Base-by-base conservation (phyloP, 2,888 invertebrate species). In the Drosophila meridiana region DNA sequence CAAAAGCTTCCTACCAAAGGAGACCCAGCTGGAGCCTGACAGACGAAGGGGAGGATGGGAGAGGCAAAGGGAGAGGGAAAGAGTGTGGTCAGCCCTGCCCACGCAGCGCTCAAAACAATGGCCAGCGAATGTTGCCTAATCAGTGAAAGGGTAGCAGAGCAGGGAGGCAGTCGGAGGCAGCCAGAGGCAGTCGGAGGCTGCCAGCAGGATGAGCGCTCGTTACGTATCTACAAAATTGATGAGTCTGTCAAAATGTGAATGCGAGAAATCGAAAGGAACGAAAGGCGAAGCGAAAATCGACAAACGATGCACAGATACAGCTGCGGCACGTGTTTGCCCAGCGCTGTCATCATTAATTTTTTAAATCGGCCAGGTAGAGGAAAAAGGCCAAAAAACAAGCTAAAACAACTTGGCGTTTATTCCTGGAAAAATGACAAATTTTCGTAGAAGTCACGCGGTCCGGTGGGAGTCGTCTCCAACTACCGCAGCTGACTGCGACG, bases 211-310 rank as follows among this genome's bases (percentile, higher is more conserved):
- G 68, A 72, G 43, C 62, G 69, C 52, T 76, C 73, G 56, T 65
- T 70, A 47, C 53, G 76, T 87, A 87, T 87, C 87, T 87, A 87
- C 87, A 87, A 87, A 87, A 87, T 87, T 87, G 89, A 87, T 88
- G 85, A 88, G 89, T 78, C 82, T 90, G 89, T 90, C 89, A 90
- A 85, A 89, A 89, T 89, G 89, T 82, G 89, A 88, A 86, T 90
- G 87, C 84, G 84, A 80, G 82, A 84, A 78, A 83, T 84, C 70
- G 64, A 68, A 56, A n/a, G 9, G 55, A 38, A 38, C 36, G 14
- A 34, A 34, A 34, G 34, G 6, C 32, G 52, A 50, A 53, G 34
- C 52, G 52, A 53, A 63, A 71, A 62, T 67, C 62, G 64, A 38
- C 57, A 64, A 55, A 64, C 61, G 61, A 63, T 55, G 68, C 59